Base-by-base conservation (phyloP, 2,888 invertebrate species). In the Papilio demoleus region DNA sequence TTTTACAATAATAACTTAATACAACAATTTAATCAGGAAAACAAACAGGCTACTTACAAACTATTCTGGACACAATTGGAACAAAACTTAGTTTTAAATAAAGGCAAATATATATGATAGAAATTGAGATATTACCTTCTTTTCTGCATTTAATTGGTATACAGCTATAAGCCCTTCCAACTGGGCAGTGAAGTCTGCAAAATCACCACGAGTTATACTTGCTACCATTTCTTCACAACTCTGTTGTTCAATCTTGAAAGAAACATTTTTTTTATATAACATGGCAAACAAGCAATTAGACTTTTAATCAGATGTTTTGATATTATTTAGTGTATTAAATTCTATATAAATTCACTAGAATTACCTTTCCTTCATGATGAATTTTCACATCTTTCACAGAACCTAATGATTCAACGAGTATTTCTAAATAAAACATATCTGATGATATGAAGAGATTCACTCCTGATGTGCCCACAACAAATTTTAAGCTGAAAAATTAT, bases 381-480 rank as follows among this genome's bases (percentile, higher is more conserved):
- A 99, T 92, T 83, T 94, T 94, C 0, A 98, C 98, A 93, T 98
- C 98, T 81, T 96, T 96, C 0, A 99, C 96, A 38, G 95, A 94
- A 27, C 98, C 98, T 45, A 94, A 95, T 3, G 95, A 93, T 80
- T 98, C 98, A 66, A 99, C 93, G 65, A 97, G 92, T 77, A 99
- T 96, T 93, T 99, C 98, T 76, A 99, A 93, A 86, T 97, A 98
- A 88, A 99, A 99, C 98, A 98, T 98, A 83, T 99, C 99, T 0
- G 98, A 98, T 47, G 97, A 98, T 85, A 99, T 98, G 82, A 98
- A 98, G 71, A 97, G 93, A 81, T 96, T 96, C 5, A 95, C 95
- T 56, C 96, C 96, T 61, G 96, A 95, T 70, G 96, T 95, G 66
- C 97, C 97, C 72, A 96, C 96, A 81, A 97, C 96, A 87, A 98